Base-by-base conservation (phyloP, 2,797 vertebrate genomes). In the Vipera ursinii region DNA sequence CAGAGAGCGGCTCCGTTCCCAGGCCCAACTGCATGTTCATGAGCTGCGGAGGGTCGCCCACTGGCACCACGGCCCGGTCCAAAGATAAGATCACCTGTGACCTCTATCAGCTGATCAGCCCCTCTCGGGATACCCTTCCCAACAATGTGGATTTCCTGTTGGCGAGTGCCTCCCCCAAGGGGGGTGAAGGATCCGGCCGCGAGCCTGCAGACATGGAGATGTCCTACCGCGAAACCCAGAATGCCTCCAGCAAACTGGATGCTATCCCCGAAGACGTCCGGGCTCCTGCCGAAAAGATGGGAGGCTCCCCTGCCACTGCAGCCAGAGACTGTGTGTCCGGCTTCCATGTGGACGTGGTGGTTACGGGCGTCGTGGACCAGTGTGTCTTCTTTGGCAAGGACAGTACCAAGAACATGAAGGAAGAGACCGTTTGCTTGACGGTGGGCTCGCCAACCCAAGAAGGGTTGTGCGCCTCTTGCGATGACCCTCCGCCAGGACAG, bases 31-130 rank as follows among this genome's bases (percentile, higher is more conserved):
- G 98, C 89, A 98, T 98, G 97, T 98, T 98, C 56, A 98, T 98
- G 98, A 93, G 90, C 90, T 98, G 98, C 73, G 98, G 98, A 0
- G 97, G 97, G 1, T 95, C 95, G 91, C 1, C 85, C 63, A 98
- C 98, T 6, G 96, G 97, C 0, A 97, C 97, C 0, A 93, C 95
- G 0, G 96, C 98, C 69, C 96, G 98, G 56, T 97, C 98, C 95
- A 99, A 99, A 97, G 99, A 99, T 97, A 99, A 99, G 97, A 99
- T 99, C 96, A 99, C 99, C 22, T 99, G 99, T 3, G 99, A 99
- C 97, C 98, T 99, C 59, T 99, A 99, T 97, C 99, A 99, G 93
- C 97, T 99, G 0, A 98, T 99, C 94, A 99, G 98, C 94, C 98
- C 99, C 0, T 98, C 98, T 0, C 97, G 98, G n/a, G 98, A 99